Conservation (phyloP, 2,113 vertebrate species). For the Odocoileus virginianus region DNA sequence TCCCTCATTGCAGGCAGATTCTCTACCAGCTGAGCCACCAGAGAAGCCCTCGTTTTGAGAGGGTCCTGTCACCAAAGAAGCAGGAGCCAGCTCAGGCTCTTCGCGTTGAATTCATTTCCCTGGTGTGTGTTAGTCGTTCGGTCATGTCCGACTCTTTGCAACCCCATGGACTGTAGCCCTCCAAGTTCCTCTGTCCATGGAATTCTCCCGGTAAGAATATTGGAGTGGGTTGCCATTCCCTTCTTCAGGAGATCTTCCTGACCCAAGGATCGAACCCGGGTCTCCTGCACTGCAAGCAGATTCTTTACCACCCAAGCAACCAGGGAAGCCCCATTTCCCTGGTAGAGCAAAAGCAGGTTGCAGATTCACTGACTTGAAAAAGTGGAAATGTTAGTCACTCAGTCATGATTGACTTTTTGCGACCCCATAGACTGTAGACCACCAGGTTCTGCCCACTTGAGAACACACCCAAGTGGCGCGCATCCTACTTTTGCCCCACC, state of each 20-base stretch:
- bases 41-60: background rate
- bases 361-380: background rate
- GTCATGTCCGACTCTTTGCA: background rate
- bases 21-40: background rate
- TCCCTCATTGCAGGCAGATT: background rate
- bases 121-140: background rate
- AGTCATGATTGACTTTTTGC: background rate
- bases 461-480: accelerated
- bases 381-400: background rate
- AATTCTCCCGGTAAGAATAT: background rate
- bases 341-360: background rate
- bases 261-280: background rate
- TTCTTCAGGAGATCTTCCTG: background rate
- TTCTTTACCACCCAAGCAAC: background rate
- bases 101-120: background rate
- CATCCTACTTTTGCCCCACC: background rate
- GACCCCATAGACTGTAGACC: background rate
- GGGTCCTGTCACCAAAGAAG: background rate
- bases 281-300: background rate
- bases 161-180: background rate
- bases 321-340: background rate
- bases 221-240: background rate
- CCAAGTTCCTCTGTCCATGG: background rate
- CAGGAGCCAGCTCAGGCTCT: background rate
- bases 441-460: background rate